Percentiles rank a stretch among this genome's conserved stretches.
These are phyloP conservation scores for Teinopalpus imperialis DNA, from an alignment of 2,888 invertebrate genomes.

Conservation along the genomic window DNA sequence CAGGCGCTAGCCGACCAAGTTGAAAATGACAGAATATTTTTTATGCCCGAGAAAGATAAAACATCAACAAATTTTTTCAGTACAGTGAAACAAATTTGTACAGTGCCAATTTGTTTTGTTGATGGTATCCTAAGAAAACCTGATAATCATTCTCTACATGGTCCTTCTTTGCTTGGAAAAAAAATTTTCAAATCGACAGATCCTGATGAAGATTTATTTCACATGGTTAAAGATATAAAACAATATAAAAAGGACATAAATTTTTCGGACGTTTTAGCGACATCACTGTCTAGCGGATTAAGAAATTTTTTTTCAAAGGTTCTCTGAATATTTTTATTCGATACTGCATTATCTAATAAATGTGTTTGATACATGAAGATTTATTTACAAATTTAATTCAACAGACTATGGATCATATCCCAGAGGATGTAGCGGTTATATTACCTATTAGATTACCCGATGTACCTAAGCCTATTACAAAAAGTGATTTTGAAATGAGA, in stretches of 20 bases:
- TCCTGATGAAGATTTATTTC: conserved; percentile 53
- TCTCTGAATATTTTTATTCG: neutral
- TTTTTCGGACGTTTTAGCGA: conserved; percentile 71
- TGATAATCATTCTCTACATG: conserved; percentile 69
- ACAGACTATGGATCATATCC: conserved; percentile 45
- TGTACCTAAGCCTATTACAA: conserved; percentile 37
- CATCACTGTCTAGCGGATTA: conserved; percentile 71
- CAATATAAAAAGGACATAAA: conserved; percentile 45
- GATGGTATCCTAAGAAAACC: conserved; percentile 47
- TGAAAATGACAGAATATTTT: conserved; percentile 38
- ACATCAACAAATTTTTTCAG: conserved; percentile 35
- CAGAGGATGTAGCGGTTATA: conserved; percentile 53
- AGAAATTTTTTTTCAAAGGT: conserved; percentile 64
- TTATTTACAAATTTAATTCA: conserved; percentile 29
- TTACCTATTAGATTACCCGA: conserved; percentile 51
- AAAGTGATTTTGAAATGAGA: conserved; percentile 43
- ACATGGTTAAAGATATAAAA: conserved; percentile 57
- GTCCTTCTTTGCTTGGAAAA: conserved; percentile 59
- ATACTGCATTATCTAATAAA: no score
- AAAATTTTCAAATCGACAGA: conserved; percentile 65
- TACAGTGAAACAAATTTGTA: conserved; percentile 43
- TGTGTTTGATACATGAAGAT: no score
- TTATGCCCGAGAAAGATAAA: conserved; percentile 34
- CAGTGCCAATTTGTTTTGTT: conserved; percentile 47
- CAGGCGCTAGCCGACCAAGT: conserved; percentile 63